Conservation (phyloP, 2,113 vertebrate genomes). For the Rhinolophus sinicus region DNA sequence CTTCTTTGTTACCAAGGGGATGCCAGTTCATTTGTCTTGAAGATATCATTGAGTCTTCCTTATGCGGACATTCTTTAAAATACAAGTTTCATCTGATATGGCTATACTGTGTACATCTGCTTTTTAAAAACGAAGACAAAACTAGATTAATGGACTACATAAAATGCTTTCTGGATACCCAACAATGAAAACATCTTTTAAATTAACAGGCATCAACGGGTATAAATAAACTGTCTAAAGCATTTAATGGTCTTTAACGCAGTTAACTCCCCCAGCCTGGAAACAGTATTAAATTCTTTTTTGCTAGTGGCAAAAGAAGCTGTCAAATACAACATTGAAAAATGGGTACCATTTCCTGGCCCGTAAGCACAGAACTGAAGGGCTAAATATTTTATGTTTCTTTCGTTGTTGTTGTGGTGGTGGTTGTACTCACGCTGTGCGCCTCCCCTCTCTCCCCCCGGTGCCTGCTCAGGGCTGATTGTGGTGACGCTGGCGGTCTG, state of each 20-base stretch:
- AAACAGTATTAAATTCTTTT: slow-evolving; percentile 62
- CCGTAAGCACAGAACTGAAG: slow-evolving; percentile 73
- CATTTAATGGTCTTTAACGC: slow-evolving; percentile 74
- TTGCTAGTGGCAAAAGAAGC: slow-evolving; percentile 81
- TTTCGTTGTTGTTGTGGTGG: neutral
- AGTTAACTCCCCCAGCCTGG: slow-evolving; percentile 77
- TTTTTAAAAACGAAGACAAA: slow-evolving; percentile 72
- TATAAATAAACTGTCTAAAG: slow-evolving; percentile 80
- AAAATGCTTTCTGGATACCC: slow-evolving; percentile 76
- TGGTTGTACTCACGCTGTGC: slow-evolving; percentile 27
- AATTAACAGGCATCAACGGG: slow-evolving; percentile 76
- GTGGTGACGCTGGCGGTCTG: slow-evolving; percentile 90
- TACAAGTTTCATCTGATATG: slow-evolving; percentile 83
- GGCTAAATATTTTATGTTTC: slow-evolving; percentile 30
- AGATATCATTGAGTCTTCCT: slow-evolving; percentile 79
- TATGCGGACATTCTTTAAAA: slow-evolving; percentile 77
- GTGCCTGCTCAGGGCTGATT: slow-evolving; percentile 89
- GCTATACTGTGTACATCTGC: slow-evolving; percentile 70
- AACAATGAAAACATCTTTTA: slow-evolving; percentile 76
- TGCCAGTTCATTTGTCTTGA: slow-evolving; percentile 78
- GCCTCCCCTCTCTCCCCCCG: neutral
- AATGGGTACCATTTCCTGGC: slow-evolving; percentile 77
- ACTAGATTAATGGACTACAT: neutral
- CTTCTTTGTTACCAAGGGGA: slow-evolving; percentile 78
- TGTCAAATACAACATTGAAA: slow-evolving; percentile 81